These are phyloP conservation scores for Drosophila nr. perissopoda DNA, from an alignment of 2,888 invertebrate species.

Conservation along the genomic window DNA sequence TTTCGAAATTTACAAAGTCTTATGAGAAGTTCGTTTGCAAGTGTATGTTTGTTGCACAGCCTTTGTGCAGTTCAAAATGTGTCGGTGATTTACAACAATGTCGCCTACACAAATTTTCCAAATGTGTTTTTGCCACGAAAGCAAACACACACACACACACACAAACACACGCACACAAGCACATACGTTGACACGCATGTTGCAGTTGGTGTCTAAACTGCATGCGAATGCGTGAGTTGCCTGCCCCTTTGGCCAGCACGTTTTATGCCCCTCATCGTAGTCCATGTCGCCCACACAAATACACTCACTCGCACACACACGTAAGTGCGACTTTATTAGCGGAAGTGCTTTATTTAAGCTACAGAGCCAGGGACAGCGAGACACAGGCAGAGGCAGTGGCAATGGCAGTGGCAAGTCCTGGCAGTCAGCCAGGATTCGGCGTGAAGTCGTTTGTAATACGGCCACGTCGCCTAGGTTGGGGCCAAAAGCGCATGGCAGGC, in stretches of 20 bases:
- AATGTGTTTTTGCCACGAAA: conserved; percentile 79
- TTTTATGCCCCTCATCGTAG: conserved; percentile 7
- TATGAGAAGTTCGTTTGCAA: conserved; percentile 18
- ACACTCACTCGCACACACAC: conserved; percentile 17
- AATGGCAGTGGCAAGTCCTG: conserved; percentile 36
- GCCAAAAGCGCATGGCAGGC: conserved; percentile 80
- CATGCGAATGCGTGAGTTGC: conserved; percentile 53
- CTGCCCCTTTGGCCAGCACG: conserved; percentile 39
- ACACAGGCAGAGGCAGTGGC: conserved; percentile 11
- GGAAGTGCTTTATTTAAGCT: conserved; percentile 81
- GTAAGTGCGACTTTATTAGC: conserved; percentile 78
- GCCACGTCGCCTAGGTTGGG: conserved; percentile 63
- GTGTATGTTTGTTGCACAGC: conserved; percentile 49
- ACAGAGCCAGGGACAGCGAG: conserved; percentile 43
- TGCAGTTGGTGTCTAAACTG: conserved; percentile 66
- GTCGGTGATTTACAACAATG: conserved; percentile 79
- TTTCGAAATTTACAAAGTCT: background rate
- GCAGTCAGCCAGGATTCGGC: conserved; percentile 60
- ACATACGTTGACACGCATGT: conserved; percentile 71
- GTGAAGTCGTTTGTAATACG: conserved; percentile 75
- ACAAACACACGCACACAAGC: conserved; percentile 29
- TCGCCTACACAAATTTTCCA: conserved; percentile 76
- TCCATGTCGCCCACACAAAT: conserved; percentile 16
- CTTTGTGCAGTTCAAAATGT: conserved; percentile 64
- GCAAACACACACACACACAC: conserved; percentile 56